These are phyloP conservation scores for Melitaea athalia DNA, from an alignment of 2,888 invertebrate genomes.

Conservation along the genomic window DNA sequence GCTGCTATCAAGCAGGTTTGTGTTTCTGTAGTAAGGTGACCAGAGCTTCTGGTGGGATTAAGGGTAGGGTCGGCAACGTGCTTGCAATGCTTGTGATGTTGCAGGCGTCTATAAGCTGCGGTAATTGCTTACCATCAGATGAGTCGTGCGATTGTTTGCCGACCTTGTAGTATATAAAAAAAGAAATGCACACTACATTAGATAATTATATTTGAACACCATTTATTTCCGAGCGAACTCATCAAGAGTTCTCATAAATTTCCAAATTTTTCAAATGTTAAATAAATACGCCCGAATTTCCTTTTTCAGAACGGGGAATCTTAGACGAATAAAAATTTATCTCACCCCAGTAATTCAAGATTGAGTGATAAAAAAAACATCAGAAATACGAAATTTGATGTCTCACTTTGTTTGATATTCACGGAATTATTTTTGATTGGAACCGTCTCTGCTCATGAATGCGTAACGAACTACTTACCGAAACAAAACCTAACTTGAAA, in stretches of 20 bases:
- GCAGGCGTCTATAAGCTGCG: too few species aligned
- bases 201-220: too few species aligned
- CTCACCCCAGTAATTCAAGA: slow-evolving; percentile 1
- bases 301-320: not conserved
- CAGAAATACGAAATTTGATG: slow-evolving; percentile 6
- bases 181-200: too few species aligned
- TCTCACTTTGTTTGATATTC: slow-evolving; percentile 11
- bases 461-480: slow-evolving; percentile 25
- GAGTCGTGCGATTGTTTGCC: too few species aligned
- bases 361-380: slow-evolving; percentile 1
- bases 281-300: not conserved
- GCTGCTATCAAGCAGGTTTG: too few species aligned
- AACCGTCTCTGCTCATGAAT: slow-evolving; percentile 28
- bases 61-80: too few species aligned
- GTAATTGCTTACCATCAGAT: too few species aligned
- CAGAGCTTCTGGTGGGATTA: too few species aligned
- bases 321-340: slow-evolving; percentile 7
- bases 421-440: slow-evolving; percentile 30
- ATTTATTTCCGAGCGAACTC: not conserved
- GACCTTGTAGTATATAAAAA: too few species aligned
- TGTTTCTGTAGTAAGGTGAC: too few species aligned
- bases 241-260: not conserved
- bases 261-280: not conserved
- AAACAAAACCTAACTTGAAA: slow-evolving; percentile 21
- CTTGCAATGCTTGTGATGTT: too few species aligned